Conservation (phyloP, 2,113 vertebrate genomes). For the Genyomyrus donnyi region DNA sequence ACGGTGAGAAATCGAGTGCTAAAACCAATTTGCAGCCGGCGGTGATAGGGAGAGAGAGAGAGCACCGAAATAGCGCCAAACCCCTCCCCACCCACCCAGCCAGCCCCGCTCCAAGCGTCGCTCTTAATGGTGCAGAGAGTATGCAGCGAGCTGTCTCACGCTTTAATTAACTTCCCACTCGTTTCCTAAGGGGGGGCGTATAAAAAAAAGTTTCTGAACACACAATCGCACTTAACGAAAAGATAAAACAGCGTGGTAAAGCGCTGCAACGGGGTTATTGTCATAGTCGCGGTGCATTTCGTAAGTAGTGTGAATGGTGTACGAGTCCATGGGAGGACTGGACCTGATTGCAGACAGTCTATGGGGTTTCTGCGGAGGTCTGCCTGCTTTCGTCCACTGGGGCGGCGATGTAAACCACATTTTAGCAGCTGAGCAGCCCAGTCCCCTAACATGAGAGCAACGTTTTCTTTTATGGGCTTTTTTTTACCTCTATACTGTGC, state of each 20-base stretch:
- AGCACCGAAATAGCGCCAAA: slow-evolving; percentile 37
- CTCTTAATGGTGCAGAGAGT: slow-evolving; percentile 44
- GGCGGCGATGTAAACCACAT: not conserved
- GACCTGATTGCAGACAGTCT: not conserved
- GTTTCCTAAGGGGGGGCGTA: slow-evolving; percentile 19
- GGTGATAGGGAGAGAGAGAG: slow-evolving; percentile 38
- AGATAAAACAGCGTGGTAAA: not conserved
- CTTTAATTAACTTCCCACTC: slow-evolving; percentile 46
- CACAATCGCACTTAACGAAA: not conserved
- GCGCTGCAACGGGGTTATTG: not conserved
- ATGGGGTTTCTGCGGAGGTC: not conserved
- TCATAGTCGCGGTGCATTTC: not conserved
- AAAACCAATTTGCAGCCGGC: slow-evolving; percentile 62
- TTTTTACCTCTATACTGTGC: not conserved
- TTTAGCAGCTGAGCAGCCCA: not conserved
- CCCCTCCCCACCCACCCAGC: slow-evolving; percentile 22
- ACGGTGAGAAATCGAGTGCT: slow-evolving; percentile 61
- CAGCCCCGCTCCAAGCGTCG: slow-evolving; percentile 21
- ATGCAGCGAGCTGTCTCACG: slow-evolving; percentile 47
- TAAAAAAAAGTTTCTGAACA: not conserved
- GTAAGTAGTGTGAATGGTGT: not conserved
- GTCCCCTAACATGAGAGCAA: not conserved
- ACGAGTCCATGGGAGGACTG: not conserved
- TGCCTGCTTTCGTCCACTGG: not conserved
- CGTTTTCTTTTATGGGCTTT: not conserved